phyloP scores from a whole-genome alignment of 2,113 vertebrate genomes.

The Ochotona curzoniae region DNA sequence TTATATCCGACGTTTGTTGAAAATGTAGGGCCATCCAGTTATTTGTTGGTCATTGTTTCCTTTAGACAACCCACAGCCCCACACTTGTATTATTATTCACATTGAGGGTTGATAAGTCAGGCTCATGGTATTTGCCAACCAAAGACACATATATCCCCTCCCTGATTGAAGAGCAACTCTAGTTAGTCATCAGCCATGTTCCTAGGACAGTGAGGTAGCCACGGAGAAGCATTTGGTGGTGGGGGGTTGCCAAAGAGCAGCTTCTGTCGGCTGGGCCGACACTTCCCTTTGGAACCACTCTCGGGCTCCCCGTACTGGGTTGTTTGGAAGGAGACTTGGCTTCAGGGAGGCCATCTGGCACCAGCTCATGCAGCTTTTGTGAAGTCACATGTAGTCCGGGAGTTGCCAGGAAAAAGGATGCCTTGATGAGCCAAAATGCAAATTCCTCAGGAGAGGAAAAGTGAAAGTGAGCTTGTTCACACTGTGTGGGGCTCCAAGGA shows the following conservation, averaged over 20 bases:
- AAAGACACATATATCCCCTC: not conserved
- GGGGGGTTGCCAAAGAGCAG: not conserved
- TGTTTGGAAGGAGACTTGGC: constrained; percentile 62
- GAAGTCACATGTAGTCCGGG: constrained; percentile 78
- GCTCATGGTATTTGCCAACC: not conserved
- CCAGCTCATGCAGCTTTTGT: constrained; percentile 73
- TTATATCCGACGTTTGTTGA: constrained; percentile 1
- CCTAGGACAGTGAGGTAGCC: not conserved
- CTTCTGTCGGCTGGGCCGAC: not conserved
- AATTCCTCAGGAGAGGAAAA: constrained; percentile 79
- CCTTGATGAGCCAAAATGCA: constrained; percentile 82
- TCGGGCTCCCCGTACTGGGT: not conserved
- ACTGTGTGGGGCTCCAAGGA: constrained; percentile 72
- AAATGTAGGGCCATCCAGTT: not conserved
- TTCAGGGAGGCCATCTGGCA: constrained; percentile 69
- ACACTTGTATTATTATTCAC: not conserved
- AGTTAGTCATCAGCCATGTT: not conserved
- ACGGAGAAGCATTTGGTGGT: not conserved
- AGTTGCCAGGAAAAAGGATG: constrained; percentile 80
- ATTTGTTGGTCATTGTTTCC: not conserved
- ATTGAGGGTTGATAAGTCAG: not conserved
- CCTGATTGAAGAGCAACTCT: not conserved
- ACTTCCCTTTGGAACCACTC: not conserved
- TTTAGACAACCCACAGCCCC: not conserved
- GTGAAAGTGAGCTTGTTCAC: constrained; percentile 83